These are phyloP conservation scores for Oostethus manadensis DNA, from an alignment of 2,113 vertebrate genomes.

Conservation along the genomic window DNA sequence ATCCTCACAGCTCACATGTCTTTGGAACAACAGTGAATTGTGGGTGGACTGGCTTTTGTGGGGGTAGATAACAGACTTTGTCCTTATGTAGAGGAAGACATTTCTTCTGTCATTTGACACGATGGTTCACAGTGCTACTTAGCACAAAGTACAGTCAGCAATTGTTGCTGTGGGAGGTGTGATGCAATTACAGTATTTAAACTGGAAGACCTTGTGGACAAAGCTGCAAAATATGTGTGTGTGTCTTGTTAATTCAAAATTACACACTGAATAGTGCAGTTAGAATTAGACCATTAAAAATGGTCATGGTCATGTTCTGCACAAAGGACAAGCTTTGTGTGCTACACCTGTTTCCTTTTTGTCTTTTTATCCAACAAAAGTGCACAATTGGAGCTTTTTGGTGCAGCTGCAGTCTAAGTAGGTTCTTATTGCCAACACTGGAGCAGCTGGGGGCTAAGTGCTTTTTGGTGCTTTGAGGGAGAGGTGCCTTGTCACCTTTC, in stretches of 20 bases:
- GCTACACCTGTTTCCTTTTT: not conserved
- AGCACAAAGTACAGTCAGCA: constrained; percentile 21
- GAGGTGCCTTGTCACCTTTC: not conserved
- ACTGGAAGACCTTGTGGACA: too few relatives aligned
- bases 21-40: constrained; percentile 2
- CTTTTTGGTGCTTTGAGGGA: not conserved
- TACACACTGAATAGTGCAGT: not conserved
- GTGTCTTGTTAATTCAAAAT: not conserved
- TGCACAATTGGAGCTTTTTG: not conserved
- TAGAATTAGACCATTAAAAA: not conserved
- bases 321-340: not conserved
- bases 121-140: constrained; percentile 19
- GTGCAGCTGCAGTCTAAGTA: not conserved
- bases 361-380: not conserved
- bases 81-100: constrained; percentile 46
- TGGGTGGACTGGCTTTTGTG: constrained; percentile 10
- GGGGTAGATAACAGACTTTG: constrained; percentile 39
- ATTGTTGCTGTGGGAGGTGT: constrained; percentile 47
- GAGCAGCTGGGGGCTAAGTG: not conserved
- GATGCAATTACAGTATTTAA: too few relatives aligned
- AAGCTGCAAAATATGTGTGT: constrained; percentile 9
- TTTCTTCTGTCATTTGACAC: constrained; percentile 31
- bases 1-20: too few relatives aligned
- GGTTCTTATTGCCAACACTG: not conserved
- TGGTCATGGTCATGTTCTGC: not conserved